Evolutionary conservation across 1,140 invertebrate species (phyloP), one percentile per base, ranked within the genome.

Genomic region (Lordiphosa stackelbergi): DNA sequence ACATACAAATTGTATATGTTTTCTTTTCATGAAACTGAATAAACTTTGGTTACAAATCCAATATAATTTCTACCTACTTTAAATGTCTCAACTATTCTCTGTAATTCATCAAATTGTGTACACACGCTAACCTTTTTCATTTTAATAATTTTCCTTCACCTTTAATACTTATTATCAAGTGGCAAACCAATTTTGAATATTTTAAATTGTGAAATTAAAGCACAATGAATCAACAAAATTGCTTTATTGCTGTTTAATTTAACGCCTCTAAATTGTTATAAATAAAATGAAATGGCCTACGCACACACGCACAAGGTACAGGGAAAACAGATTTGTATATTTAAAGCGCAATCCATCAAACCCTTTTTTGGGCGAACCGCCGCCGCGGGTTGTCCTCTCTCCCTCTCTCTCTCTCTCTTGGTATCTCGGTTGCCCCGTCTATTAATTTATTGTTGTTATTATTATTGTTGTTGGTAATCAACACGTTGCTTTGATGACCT

Each of bases 381-480:
- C 69, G 13, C 74, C 34, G 53, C 75, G 74, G 74, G 75, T 75
- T 74, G 74, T 75, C 74, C 42, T 35, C 42, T 42, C 38, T 37
- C 51, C 52, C 37, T 9, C 7, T 48, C 38, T 35, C 42, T 42
- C 38, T 37, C 51, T 56, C 37, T 9, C 7, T 48, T 28, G 11
- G 34, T 55, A 37, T 31, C 46, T 36, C 53, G 35, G 49, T 55
- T 61, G 58, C 69, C 35, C n/a, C 38, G 47, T 42, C 64, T 72
- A 78, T 78, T 79, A 79, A 83, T 79, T 79, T 79, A 79, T 79
- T 69, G 75, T 79, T 79, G 71, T 73, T 79, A 78, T 79, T 79
- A 81, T 69, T 79, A 71, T 16, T 45, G 43, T 8, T 64, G 64
- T 58, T 81, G 75, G 75, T 75, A 79, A 79, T 79, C 75, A 79